Evolutionary conservation across 1,140 invertebrate species (phyloP), one percentile per base, ranked within the genome.

Genomic region (Eupeodes corollae): DNA sequence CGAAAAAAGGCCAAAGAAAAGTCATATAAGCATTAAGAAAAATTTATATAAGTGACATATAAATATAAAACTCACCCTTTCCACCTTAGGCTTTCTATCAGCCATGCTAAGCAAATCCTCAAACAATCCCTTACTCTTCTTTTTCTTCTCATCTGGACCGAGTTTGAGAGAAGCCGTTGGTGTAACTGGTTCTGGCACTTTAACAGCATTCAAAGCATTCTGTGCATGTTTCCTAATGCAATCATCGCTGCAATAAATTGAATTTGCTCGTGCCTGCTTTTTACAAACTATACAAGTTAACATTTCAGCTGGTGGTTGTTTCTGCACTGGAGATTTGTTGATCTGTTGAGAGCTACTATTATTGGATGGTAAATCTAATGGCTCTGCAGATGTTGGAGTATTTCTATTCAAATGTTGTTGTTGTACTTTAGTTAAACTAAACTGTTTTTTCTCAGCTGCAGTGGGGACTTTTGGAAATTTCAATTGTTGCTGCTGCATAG

Each of bases 161-260:
- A 38, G 38, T 39, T 33, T 51, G 2, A 14, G 16, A 13, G 46
- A 18, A 38, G 35, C 40, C 6, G 37, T 11, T 19, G 48, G 16
- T 11, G 30, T 14, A 43, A 16, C 15, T 16, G 39, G 8, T 30
- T 33, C 49, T 18, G 53, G 53, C 11, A 34, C 6, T 33, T 33
- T 15, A 30, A 73, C 73, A 51, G 64, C 72, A 10, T 69, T 70
- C 8, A 85, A 62, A 1, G 83, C 83, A 48, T 83, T 81, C 54
- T 86, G 79, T 1, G 88, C 86, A 71, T 93, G 88, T 51, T 82
- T 82, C 35, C 84, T 71, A 56, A 94, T 90, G 61, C 91, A 95
- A 11, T 77, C 75, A 57, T 91, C 84, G 53, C 87, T 87, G 61
- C 92, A 96, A 68, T 91, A 95, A 69, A 91, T 82, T 44, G 83